Conservation (phyloP, 1,140 invertebrate genomes). For the Brachionus plicatilis region DNA sequence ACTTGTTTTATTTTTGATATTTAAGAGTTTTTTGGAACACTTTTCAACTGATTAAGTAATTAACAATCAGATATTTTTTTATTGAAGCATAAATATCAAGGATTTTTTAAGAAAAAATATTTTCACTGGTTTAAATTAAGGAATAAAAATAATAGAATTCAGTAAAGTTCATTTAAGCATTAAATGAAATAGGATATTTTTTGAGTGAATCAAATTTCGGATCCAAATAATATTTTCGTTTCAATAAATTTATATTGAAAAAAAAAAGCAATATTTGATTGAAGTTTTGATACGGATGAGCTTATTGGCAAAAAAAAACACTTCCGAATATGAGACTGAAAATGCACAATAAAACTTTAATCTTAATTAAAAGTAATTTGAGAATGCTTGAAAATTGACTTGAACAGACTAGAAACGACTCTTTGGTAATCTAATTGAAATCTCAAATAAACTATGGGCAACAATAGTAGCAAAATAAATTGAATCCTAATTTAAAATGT, state of each 20-base stretch:
- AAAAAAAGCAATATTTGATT: constrained; percentile 7
- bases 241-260: background rate
- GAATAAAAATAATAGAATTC: background rate
- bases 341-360: background rate
- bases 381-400: constrained; percentile 20
- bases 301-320: background rate
- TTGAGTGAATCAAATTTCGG: background rate
- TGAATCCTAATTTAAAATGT: constrained; percentile 18
- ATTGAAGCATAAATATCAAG: background rate
- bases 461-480: background rate
- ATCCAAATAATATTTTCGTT: background rate
- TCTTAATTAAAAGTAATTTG: background rate
- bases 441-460: background rate
- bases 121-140: background rate
- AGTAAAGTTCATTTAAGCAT: background rate
- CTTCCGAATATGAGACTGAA: background rate
- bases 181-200: background rate
- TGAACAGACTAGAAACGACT: background rate
- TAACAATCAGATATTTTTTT: background rate
- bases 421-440: constrained; percentile 1
- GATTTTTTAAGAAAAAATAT: background rate
- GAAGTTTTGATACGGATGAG: background rate
- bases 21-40: background rate
- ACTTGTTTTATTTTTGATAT: background rate
- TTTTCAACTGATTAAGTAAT: background rate